Base-by-base conservation (phyloP, 1,140 invertebrate species). In the Xylocopa sonorina region DNA sequence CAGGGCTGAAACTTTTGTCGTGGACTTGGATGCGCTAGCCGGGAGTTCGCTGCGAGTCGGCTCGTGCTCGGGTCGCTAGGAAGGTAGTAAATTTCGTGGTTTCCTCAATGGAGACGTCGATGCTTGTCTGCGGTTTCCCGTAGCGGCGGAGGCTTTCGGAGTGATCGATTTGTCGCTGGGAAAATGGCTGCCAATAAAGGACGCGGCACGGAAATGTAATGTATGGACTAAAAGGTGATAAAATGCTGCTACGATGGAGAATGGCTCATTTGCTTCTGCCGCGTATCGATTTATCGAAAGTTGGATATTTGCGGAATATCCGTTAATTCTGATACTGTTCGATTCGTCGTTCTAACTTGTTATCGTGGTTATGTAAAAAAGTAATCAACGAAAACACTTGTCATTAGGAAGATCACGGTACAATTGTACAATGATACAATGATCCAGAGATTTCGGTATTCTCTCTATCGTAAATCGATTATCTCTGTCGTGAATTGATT, bases 81-180 rank as follows among this genome's bases (percentile, higher is more conserved):
- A 87, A 88, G 76, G 83, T 81, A 88, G 78, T 87, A 89, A 89
- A 89, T 89, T 84, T 88, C 60, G 75, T 76, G 88, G 88, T 82
- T 85, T 64, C 43, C 51, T 82, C 63, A 87, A 88, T 85, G 48
- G 81, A 87, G 80, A 86, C 48, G 82, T 81, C 79, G 51, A 53
- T 77, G 34, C 75, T 72, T 78, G 72, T 75, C 66, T 80, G 50
- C 63, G 34, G 16, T 41, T 79, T 68, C 60, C 55, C 38, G 41
- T 57, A 51, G n/a, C 41, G 16, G 6, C 6, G 10, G 48, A 27
- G 57, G 16, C 10, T 34, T n/a, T 12, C 24, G 18, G 18, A 3
- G 16, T 6, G 51, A 71, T 21, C 53, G 58, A 29, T 43, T 32
- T 53, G 48, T 43, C 29, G 10, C 3, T 16, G 10, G 16, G 16